phyloP scores from a whole-genome alignment of 2,888 invertebrate species.

The Cephus nigrinus region DNA sequence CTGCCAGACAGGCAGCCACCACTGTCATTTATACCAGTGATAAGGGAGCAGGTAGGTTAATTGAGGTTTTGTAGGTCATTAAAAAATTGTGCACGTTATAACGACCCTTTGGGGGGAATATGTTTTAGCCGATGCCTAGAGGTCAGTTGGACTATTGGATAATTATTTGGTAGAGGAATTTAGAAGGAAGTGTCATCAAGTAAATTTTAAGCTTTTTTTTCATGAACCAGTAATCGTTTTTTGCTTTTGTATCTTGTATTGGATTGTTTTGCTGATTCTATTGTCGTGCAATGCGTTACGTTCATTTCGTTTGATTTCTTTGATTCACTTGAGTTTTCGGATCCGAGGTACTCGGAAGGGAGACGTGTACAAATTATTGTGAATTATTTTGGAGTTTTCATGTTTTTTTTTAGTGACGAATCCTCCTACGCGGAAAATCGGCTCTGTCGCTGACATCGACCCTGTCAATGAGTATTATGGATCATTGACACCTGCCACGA shows the following conservation, averaged over 20 bases:
- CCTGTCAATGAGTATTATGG: constrained; percentile 91
- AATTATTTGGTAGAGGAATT: too few relatives aligned
- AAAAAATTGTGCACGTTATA: too few relatives aligned
- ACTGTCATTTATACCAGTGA: constrained; percentile 88
- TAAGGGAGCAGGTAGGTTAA: constrained; percentile 72
- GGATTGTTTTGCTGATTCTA: too few relatives aligned
- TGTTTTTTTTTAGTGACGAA: constrained; percentile 66
- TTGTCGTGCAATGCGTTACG: background rate
- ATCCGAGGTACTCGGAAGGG: background rate
- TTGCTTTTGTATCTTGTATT: too few relatives aligned
- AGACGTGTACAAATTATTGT: background rate
- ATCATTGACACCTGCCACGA: constrained; percentile 69
- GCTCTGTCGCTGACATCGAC: constrained; percentile 95
- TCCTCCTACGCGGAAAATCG: constrained; percentile 76
- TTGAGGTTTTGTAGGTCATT: too few relatives aligned
- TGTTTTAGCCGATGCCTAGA: too few relatives aligned
- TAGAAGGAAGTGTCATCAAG: too few relatives aligned
- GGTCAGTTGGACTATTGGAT: too few relatives aligned
- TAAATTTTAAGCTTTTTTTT: too few relatives aligned
- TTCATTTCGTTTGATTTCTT: background rate
- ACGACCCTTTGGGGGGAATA: too few relatives aligned
- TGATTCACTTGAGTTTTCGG: constrained; percentile 40
- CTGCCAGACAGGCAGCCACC: constrained; percentile 79
- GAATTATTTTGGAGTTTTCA: background rate
- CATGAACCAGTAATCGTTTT: too few relatives aligned